Evolutionary conservation across 2,113 vertebrate species (phyloP), one percentile per base, ranked within the genome.

Genomic region (Gobius niger): DNA sequence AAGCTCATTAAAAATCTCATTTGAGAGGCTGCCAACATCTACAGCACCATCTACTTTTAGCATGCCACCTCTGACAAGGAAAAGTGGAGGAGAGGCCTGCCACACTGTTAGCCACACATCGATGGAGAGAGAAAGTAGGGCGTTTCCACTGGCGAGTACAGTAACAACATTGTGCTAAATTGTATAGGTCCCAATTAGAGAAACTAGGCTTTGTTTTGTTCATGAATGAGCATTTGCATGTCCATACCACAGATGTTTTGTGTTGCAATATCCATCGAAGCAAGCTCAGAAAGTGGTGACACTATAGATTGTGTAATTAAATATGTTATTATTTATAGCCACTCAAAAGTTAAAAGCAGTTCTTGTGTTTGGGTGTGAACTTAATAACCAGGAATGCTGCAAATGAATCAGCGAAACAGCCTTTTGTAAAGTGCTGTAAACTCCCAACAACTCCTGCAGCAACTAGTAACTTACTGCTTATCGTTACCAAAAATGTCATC

Each of bases 1-100:
- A 57, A 83, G 67, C 82, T 90, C 89, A 90, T 91, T 91, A 91
- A 87, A 90, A 90, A 87, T 75, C 85, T 88, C 57, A 89, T 89
- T 86, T 90, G 80, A 81, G 74, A 84, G 72, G 57, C 80, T 73
- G 85, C 78, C 13, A 69, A 81, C 78, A 76, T 86, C 82, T 73
- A 80, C 76, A 49, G 69, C 68, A 88, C 60, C 72, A 78, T 86
- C 87, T 89, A 89, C 85, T 85, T 90, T 86, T 90, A 90, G 86
- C 79, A 82, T 47, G 5, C 49, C 82, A 89, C 87, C 86, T 88
- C 72, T 80, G 86, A 87, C 86, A 86, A 57, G 70, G 65, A 74
- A 75, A 70, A 84, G 77, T 65, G 82, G 67, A 40, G 65, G 68
- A 87, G 54, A 67, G 86, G 18, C 77, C 72, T 65, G 47, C 76